Percentiles rank a stretch among this genome's conserved stretches.
Conservation (phyloP, 2,888 invertebrate species). For the Microdon myrmicae region DNA sequence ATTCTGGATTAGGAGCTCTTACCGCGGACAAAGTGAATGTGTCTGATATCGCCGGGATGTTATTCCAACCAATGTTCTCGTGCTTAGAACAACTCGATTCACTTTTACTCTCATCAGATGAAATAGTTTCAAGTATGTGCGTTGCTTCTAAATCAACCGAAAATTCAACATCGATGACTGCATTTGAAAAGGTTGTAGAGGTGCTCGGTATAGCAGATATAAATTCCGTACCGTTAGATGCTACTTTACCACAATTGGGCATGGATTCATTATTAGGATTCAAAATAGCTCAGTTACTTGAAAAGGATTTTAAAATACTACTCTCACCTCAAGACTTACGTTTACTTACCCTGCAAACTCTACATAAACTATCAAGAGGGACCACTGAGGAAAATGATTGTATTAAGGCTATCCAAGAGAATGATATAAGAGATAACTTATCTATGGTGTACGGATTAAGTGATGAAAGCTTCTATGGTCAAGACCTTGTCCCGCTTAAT, state of each 20-base stretch:
- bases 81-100: constrained; percentile 80
- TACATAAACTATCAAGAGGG: constrained; percentile 62
- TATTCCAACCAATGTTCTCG: constrained; percentile 86
- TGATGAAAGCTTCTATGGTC: constrained; percentile 70
- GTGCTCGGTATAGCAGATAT: constrained; percentile 76
- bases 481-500: constrained; percentile 69
- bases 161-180: constrained; percentile 72
- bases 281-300: constrained; percentile 92
- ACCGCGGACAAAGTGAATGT: constrained; percentile 77
- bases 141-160: constrained; percentile 83
- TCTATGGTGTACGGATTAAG: constrained; percentile 73
- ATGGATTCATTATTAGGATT: constrained; percentile 98
- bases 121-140: constrained; percentile 86
- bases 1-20: constrained; percentile 84
- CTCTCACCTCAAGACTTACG: constrained; percentile 88
- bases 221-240: constrained; percentile 76
- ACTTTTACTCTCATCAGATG: constrained; percentile 76
- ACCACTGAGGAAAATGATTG: constrained; percentile 53
- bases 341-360: constrained; percentile 75
- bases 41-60: constrained; percentile 82
- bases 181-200: constrained; percentile 78
- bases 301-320: constrained; percentile 88
- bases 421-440: constrained; percentile 67
- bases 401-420: constrained; percentile 58
- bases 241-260: constrained; percentile 87